phyloP scores from a whole-genome alignment of 2,113 vertebrate genomes.

The Rhadina sibilatrix region DNA sequence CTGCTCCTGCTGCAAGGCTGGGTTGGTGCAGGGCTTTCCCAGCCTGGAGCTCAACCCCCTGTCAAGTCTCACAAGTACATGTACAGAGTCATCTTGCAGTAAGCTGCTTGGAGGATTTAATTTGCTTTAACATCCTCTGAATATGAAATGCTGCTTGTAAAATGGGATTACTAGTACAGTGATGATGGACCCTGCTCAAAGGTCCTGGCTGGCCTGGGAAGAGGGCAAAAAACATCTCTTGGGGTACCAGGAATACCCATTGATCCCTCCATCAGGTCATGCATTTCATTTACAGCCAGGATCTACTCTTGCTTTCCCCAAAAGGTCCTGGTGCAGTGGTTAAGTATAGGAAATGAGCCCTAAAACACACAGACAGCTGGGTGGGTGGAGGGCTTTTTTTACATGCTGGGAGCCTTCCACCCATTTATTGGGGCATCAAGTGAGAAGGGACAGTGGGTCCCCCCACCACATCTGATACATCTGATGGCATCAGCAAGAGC shows the following conservation, averaged over 20 bases:
- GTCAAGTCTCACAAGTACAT: not conserved
- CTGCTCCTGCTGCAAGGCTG: rapidly evolving
- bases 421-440: not conserved
- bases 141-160: not conserved
- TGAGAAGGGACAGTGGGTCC: not conserved
- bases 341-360: not conserved
- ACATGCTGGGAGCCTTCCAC: not conserved
- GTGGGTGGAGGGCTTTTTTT: not conserved
- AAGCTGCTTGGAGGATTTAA: not conserved
- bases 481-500: not conserved
- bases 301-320: not conserved
- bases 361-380: not conserved
- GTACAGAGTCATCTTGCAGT: not conserved
- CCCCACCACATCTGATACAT: not conserved
- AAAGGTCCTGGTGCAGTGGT: not conserved
- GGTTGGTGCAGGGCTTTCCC: not conserved
- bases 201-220: not conserved
- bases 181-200: not conserved
- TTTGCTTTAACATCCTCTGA: not conserved
- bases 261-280: not conserved
- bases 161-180: not conserved
- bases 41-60: not conserved
- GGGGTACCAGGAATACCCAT: not conserved
- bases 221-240: not conserved
- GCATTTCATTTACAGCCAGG: not conserved